Percentiles rank a stretch among this genome's conserved stretches.
phyloP scores from a whole-genome alignment of 2,888 invertebrate genomes.

The Tuberolachnus salignus region DNA sequence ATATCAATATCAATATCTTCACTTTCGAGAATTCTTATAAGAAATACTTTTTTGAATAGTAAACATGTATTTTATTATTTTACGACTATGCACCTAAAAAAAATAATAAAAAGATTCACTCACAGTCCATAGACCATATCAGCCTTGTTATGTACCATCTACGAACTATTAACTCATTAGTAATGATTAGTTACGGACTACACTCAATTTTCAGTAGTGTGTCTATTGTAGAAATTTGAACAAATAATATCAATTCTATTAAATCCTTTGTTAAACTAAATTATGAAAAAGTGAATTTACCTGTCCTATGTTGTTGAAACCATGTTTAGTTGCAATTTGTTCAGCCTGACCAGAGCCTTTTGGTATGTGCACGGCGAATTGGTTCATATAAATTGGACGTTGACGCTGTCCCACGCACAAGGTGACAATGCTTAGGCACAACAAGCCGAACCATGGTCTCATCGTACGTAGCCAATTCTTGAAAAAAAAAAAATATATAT shows the following conservation, averaged over 20 bases:
- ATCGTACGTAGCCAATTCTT: conserved; percentile 48
- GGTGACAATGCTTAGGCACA: conserved; percentile 54
- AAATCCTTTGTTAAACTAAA: conserved; percentile 27
- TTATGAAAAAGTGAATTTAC: conserved; percentile 65
- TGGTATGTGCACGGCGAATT: conserved; percentile 83
- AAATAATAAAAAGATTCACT: conserved; percentile 24
- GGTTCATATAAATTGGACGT: conserved; percentile 73
- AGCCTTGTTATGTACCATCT: neutral
- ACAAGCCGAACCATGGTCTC: conserved; percentile 53
- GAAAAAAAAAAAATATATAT: neutral
- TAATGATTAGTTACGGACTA: conserved; percentile 43
- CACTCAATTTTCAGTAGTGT: conserved; percentile 3
- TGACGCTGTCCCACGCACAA: conserved; percentile 58
- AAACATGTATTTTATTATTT: neutral
- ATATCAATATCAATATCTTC: neutral
- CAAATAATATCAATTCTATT: conserved; percentile 24
- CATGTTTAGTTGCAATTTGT: conserved; percentile 78
- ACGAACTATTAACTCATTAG: conserved; percentile 37
- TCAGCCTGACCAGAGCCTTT: conserved; percentile 73
- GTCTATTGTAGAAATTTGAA: conserved; percentile 36
- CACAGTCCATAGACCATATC: neutral
- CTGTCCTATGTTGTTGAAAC: conserved; percentile 84
- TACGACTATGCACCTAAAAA: neutral
- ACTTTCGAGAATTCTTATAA: neutral
- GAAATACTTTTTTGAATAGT: conserved; percentile 23